A percentile compares a stretch with the other conserved stretches of the same genome.
Evolutionary conservation across 2,888 invertebrate species (phyloP).

Genomic region (Synanthedon tipuliformis): DNA sequence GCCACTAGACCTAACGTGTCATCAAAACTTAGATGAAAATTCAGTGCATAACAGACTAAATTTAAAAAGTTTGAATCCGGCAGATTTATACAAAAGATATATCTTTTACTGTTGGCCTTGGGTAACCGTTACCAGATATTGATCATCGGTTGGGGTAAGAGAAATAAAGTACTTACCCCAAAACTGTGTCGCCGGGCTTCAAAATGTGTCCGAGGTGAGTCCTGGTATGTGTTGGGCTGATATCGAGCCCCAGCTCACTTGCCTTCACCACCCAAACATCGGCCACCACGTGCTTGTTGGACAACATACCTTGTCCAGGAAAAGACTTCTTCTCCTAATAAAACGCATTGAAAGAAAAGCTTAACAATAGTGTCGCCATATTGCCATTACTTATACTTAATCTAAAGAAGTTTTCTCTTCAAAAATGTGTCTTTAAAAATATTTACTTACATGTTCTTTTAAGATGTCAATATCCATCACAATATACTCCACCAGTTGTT

Average conservation of each 20-base stretch:
- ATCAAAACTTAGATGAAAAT: too few relatives aligned
- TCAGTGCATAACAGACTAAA: too few relatives aligned
- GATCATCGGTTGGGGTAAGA: too few relatives aligned
- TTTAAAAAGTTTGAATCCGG: too few relatives aligned
- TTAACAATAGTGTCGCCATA: neutral
- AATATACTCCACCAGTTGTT: constrained; percentile 90
- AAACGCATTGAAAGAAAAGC: neutral
- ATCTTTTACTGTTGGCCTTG: too few relatives aligned
- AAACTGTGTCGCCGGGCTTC: constrained; percentile 90
- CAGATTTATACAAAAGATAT: too few relatives aligned
- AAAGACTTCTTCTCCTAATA: constrained; percentile 79
- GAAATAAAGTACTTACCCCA: constrained; percentile 74
- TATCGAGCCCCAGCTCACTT: constrained; percentile 85
- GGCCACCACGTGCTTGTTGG: constrained; percentile 87
- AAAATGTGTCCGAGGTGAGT: constrained; percentile 96
- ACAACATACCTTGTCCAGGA: constrained; percentile 90
- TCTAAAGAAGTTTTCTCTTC: too few relatives aligned
- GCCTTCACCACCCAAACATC: constrained; percentile 95
- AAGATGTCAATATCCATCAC: constrained; percentile 94
- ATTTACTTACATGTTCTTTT: constrained; percentile 63
- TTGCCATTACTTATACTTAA: too few relatives aligned
- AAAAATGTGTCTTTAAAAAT: too few relatives aligned
- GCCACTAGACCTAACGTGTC: too few relatives aligned
- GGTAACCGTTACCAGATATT: too few relatives aligned
- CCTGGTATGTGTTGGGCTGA: constrained; percentile 85